These are phyloP conservation scores for Anthonomus grandis DNA, from an alignment of 1,140 invertebrate genomes.

Conservation along the genomic window DNA sequence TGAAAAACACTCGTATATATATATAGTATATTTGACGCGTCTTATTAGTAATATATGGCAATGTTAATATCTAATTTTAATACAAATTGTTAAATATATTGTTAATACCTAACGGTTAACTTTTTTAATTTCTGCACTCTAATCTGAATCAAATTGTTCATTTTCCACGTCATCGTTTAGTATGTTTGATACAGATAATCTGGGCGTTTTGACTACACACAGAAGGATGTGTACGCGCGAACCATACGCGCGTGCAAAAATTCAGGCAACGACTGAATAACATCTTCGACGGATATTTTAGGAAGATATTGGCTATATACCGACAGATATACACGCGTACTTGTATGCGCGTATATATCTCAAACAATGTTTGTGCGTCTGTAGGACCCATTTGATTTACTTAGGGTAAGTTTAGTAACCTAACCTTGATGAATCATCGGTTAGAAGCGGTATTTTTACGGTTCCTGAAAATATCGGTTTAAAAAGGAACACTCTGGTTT, in stretches of 20 bases:
- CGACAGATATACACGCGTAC: too few species aligned
- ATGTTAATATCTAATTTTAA: too few species aligned
- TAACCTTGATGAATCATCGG: too few species aligned
- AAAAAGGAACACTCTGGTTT: too few species aligned
- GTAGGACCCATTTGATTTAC: too few species aligned
- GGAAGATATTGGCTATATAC: not conserved
- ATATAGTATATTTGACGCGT: not conserved
- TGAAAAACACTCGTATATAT: not conserved
- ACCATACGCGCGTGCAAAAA: constrained; percentile 3
- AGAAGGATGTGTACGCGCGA: not conserved
- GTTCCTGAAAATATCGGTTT: too few species aligned
- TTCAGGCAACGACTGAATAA: constrained; percentile 1
- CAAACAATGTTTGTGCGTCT: too few species aligned
- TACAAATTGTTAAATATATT: too few species aligned
- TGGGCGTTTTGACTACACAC: not conserved
- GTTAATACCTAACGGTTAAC: not conserved
- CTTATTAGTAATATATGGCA: not conserved
- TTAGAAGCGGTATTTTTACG: too few species aligned
- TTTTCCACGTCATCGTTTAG: constrained; percentile 1
- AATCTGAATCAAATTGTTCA: constrained; percentile 3
- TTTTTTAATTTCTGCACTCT: not conserved
- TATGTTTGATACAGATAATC: constrained; percentile 4
- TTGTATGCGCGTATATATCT: too few species aligned
- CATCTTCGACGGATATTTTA: constrained; percentile 2
- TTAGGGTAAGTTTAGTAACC: too few species aligned